A percentile compares a stretch with the other conserved stretches of the same genome.
phyloP scores from a whole-genome alignment of 2,888 invertebrate species.

The Amiota communis region DNA sequence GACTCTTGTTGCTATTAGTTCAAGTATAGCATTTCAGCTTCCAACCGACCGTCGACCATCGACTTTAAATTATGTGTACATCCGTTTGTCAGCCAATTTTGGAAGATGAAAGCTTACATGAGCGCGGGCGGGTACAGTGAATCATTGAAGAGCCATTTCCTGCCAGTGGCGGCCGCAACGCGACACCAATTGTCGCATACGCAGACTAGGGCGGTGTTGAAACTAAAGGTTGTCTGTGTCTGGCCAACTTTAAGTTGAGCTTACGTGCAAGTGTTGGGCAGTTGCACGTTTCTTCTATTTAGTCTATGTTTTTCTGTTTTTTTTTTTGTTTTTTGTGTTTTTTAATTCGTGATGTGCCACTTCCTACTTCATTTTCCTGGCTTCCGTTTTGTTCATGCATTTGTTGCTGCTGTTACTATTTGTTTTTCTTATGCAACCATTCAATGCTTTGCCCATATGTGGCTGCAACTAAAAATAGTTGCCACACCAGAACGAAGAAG shows the following conservation, averaged over 20 bases:
- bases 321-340: too few relatives aligned
- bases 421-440: too few relatives aligned
- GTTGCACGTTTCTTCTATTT: neutral
- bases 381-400: slow-evolving; percentile 19
- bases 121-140: slow-evolving; percentile 35
- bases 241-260: slow-evolving; percentile 1
- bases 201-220: neutral
- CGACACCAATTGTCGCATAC: neutral
- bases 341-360: neutral
- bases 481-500: slow-evolving; percentile 19
- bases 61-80: slow-evolving; percentile 56
- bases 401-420: too few relatives aligned
- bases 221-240: neutral
- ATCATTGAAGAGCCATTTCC: slow-evolving; percentile 43
- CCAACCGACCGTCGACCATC: slow-evolving; percentile 27
- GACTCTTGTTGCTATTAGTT: too few relatives aligned
- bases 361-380: neutral
- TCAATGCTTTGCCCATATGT: slow-evolving; percentile 23
- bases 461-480: slow-evolving; percentile 35
- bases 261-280: neutral
- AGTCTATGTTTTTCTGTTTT: neutral
- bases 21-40: slow-evolving; percentile 12
- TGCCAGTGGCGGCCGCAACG: slow-evolving; percentile 28
- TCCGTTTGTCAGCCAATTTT: slow-evolving; percentile 57
- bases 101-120: neutral